Base-by-base conservation (phyloP, 23 tunicate genomes). In the Ciona savignyi region DNA sequence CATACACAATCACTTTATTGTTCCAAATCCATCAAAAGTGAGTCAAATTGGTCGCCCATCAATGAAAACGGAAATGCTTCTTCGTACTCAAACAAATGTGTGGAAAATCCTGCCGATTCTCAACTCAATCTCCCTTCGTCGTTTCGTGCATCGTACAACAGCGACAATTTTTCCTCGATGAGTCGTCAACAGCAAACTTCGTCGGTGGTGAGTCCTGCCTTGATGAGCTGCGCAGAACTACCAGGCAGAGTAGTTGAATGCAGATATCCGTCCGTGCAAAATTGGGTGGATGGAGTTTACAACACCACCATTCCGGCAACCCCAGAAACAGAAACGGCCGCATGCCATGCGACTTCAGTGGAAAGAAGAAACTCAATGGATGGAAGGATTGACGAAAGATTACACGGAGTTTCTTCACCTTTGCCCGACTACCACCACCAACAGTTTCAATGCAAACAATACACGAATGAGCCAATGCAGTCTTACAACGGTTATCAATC, bases 241-340 rank as follows among this genome's bases (percentile, higher is more conserved):
- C 51, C 73, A 2, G 51, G 51, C 1, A 23, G 24, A 2, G 15
- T 42, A 9, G 56, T 9, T 42, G 56, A 42, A 15, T 42, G 56
- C 56, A 42, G 56, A 42, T 42, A 42, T 15, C 56, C 56, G 56
- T 42, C 56, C 15, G 56, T 42, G 9, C 56, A 42, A 15, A 42
- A 42, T 15, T 42, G 56, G 56, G 56, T 42, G 56, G 56, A 42
- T 15, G 56, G 56, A 15, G 56, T 42, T 6, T 42, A 42, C 56
- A 9, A 42, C 56, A 42, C 11, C 56, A 15, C 56, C 11, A 2
- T 69, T 3, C 51, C 73, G 25, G 1, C 73, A 3, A 69, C 42
- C 25, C 33, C 73, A n/a, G 73, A 69, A 3, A 4, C 73, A 32
- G 73, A 34, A 30, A 30, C 73, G 73, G 51, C 24, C 48, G 33